Conservation (phyloP, 2,888 invertebrate genomes). For the Pogonocherus hispidulus region DNA sequence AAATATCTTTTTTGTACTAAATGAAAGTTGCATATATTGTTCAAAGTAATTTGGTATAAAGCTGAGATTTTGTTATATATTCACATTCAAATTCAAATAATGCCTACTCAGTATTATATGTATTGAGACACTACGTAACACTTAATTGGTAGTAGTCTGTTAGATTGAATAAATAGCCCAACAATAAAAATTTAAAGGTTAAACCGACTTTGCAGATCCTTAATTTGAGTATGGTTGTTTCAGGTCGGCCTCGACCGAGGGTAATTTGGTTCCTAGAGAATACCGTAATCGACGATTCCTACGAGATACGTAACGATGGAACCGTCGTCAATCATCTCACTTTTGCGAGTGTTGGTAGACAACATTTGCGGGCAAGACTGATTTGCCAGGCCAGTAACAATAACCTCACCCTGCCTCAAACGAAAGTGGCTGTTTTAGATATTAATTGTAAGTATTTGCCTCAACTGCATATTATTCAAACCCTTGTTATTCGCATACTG, state of each 20-base stretch:
- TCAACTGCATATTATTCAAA: too few species aligned
- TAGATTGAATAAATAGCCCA: background rate
- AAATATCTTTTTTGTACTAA: too few species aligned
- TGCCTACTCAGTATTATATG: too few species aligned
- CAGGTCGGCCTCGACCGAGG: slow-evolving; percentile 83
- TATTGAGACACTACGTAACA: too few species aligned
- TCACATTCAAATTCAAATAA: background rate
- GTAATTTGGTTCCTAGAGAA: slow-evolving; percentile 91
- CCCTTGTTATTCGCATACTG: too few species aligned
- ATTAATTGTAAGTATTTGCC: slow-evolving; percentile 83
- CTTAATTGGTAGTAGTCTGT: background rate
- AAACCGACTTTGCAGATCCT: background rate
- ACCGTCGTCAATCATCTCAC: slow-evolving; percentile 84
- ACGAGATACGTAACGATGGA: slow-evolving; percentile 78
- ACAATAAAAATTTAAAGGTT: background rate
- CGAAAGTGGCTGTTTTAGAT: slow-evolving; percentile 84
- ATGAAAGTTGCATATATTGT: too few species aligned
- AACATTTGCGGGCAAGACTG: slow-evolving; percentile 86
- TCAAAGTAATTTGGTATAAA: too few species aligned
- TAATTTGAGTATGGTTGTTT: slow-evolving; percentile 42
- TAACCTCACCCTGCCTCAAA: slow-evolving; percentile 83
- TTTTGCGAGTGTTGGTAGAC: slow-evolving; percentile 84
- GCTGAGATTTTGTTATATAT: too few species aligned
- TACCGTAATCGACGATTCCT: slow-evolving; percentile 86
- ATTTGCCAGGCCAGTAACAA: slow-evolving; percentile 92